A percentile compares a stretch with the other conserved stretches of the same genome.
Conservation (phyloP, 1,140 invertebrate species). For the Hyphantria cunea region DNA sequence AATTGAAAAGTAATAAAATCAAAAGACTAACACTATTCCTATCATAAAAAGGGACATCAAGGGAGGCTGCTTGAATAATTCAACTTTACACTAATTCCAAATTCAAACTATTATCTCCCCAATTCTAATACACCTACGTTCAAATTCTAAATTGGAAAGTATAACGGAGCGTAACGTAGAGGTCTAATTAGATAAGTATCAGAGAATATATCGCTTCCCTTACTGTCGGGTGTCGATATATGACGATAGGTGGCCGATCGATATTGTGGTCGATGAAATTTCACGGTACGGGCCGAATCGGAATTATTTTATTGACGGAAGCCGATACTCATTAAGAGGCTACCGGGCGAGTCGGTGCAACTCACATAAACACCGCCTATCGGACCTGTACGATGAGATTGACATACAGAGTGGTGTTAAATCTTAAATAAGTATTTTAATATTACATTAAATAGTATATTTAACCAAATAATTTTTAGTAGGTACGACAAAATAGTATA, state of each 20-base stretch:
- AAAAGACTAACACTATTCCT: background rate
- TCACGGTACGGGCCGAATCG: slow-evolving; percentile 34
- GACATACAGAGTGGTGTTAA: slow-evolving; percentile 35
- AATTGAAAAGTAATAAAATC: too few species aligned
- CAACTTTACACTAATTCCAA: background rate
- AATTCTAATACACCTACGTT: slow-evolving; percentile 17
- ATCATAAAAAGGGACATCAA: background rate
- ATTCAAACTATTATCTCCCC: slow-evolving; percentile 9
- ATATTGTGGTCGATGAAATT: slow-evolving; percentile 38
- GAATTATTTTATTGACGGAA: slow-evolving; percentile 52
- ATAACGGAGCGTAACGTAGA: slow-evolving; percentile 33
- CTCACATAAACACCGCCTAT: slow-evolving; percentile 51
- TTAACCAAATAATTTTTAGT: too few species aligned
- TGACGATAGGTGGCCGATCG: background rate
- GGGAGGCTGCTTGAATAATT: background rate
- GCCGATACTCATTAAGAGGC: slow-evolving; percentile 55
- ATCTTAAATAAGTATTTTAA: too few species aligned
- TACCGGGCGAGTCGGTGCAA: slow-evolving; percentile 40
- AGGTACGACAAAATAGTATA: too few species aligned
- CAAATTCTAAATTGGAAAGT: slow-evolving; percentile 26
- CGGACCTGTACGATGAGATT: slow-evolving; percentile 17
- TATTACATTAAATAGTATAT: too few species aligned
- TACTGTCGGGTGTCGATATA: background rate
- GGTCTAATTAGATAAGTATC: slow-evolving; percentile 41
- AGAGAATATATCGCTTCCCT: slow-evolving; percentile 38